Conservation (phyloP, 2,888 invertebrate genomes). For the Diabrotica balteata region DNA sequence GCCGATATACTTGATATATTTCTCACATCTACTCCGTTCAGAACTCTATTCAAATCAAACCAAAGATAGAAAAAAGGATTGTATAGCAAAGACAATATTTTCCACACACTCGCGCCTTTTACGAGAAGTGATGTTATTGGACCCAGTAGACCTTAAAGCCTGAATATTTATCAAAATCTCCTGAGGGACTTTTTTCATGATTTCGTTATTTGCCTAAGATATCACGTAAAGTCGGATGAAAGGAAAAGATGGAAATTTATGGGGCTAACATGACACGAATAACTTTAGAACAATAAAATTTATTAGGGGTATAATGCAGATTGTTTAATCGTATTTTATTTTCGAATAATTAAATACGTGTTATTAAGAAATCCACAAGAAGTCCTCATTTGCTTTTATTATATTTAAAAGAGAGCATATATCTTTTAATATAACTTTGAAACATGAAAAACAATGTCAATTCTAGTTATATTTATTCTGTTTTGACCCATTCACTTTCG, state of each 20-base stretch:
- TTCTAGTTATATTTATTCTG: too few relatives aligned
- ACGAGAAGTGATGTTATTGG: conserved; percentile 20
- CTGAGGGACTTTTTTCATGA: conserved; percentile 20
- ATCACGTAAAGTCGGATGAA: conserved; percentile 17
- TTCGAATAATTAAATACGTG: too few relatives aligned
- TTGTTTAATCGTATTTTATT: too few relatives aligned
- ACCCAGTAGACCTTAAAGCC: conserved; percentile 20
- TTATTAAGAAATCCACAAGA: too few relatives aligned
- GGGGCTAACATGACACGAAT: conserved; percentile 21
- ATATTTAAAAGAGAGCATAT: too few relatives aligned
- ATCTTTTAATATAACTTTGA: too few relatives aligned
- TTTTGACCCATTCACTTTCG: too few relatives aligned
- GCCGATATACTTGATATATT: neutral
- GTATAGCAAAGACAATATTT: conserved; percentile 19
- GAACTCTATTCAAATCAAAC: conserved; percentile 1
- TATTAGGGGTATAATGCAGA: conserved; percentile 1
- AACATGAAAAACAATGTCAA: too few relatives aligned
- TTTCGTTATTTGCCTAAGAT: conserved; percentile 25
- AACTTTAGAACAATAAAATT: conserved; percentile 11
- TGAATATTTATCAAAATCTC: conserved; percentile 29
- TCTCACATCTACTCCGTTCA: neutral
- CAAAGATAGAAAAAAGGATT: conserved; percentile 5
- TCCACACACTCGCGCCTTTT: conserved; percentile 11
- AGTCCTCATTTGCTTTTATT: too few relatives aligned
- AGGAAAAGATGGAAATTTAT: conserved; percentile 25